phyloP scores from a whole-genome alignment of 2,113 vertebrate genomes.

The Mormyrus iriodes region DNA sequence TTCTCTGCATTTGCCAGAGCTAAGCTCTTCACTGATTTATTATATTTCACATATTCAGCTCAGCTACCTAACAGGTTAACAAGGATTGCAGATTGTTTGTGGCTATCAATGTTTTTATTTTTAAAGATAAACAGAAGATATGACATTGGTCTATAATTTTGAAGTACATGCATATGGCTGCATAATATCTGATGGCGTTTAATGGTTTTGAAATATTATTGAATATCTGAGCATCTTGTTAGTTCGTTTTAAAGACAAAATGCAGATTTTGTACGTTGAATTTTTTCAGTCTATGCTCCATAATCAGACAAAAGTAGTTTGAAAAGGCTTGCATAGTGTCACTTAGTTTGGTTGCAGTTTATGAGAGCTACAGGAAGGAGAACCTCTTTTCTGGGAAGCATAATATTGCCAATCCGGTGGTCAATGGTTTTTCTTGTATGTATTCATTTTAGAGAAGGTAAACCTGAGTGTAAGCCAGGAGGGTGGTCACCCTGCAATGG shows the following conservation, averaged over 20 bases:
- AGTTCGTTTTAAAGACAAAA: no score
- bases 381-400: background rate
- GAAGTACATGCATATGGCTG: no score
- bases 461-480: background rate
- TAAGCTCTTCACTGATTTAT: background rate
- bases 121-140: background rate
- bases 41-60: background rate
- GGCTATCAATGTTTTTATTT: no score
- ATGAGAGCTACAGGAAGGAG: background rate
- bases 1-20: background rate
- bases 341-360: background rate
- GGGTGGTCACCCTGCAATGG: background rate
- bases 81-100: background rate
- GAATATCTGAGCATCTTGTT: no score
- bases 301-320: no score
- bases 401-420: no score
- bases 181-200: no score
- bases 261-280: no score
- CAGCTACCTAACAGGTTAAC: background rate
- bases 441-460: background rate
- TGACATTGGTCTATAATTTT: background rate
- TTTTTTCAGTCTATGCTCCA: no score
- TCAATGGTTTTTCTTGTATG: background rate
- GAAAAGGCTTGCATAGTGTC: no score
- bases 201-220: no score